Conservation (phyloP, 2,113 vertebrate genomes). For the Lethenteron camtschaticum region DNA sequence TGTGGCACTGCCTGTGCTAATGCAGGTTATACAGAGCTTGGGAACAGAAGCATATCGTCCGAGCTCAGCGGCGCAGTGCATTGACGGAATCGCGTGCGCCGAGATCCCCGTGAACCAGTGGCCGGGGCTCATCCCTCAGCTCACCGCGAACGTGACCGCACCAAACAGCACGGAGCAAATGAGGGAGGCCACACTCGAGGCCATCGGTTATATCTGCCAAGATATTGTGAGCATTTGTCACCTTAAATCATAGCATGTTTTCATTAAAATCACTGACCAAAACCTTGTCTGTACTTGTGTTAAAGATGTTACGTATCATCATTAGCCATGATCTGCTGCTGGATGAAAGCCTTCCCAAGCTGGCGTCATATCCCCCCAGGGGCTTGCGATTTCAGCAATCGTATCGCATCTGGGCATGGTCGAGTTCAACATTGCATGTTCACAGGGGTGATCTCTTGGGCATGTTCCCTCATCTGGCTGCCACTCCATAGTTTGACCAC, state of each 20-base stretch:
- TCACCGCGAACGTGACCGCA: conserved; percentile 81
- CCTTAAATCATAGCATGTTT: background rate
- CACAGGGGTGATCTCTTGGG: no score
- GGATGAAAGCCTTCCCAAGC: no score
- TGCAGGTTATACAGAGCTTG: conserved; percentile 71
- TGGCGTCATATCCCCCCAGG: no score
- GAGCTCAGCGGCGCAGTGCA: conserved; percentile 87
- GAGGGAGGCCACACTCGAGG: conserved; percentile 95
- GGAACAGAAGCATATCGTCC: conserved; percentile 90
- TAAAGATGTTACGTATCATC: no score
- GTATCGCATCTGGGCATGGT: no score
- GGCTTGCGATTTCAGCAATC: no score
- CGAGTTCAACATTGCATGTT: no score
- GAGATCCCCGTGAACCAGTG: conserved; percentile 91
- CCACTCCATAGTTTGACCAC: no score
- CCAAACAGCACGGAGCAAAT: conserved; percentile 88
- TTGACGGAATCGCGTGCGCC: conserved; percentile 82
- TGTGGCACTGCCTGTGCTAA: background rate
- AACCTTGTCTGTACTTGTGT: background rate
- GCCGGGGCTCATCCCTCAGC: conserved; percentile 82
- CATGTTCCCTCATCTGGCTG: no score
- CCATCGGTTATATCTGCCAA: conserved; percentile 98
- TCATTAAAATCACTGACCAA: background rate
- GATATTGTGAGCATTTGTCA: conserved; percentile 59
- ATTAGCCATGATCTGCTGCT: no score